Percentiles rank a stretch among this genome's conserved stretches.
Evolutionary conservation across 1,140 invertebrate genomes (phyloP).

Genomic region (Drosophila kurseongensis): DNA sequence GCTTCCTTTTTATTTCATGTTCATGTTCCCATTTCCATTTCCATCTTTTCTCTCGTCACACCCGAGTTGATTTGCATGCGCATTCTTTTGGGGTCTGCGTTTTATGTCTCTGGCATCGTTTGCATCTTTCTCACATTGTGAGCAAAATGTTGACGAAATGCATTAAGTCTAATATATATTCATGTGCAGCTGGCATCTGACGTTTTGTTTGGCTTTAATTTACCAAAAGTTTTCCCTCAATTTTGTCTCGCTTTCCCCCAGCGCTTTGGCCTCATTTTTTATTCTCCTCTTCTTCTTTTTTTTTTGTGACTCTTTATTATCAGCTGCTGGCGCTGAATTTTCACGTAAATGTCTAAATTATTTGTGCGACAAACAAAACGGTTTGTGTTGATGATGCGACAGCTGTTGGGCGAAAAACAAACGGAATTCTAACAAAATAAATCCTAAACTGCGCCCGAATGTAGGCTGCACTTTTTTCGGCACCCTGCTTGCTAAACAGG

Average conservation of each 20-base stretch:
- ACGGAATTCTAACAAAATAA: conserved; percentile 9
- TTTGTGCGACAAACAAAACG: conserved; percentile 57
- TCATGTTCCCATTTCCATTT: conserved; percentile 13
- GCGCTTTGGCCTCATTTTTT: not conserved
- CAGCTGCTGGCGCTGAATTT: conserved; percentile 33
- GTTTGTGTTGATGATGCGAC: conserved; percentile 26
- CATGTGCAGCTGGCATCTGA: conserved; percentile 49
- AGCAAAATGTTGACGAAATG: conserved; percentile 61
- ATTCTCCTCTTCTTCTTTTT: not conserved
- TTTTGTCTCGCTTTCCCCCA: conserved; percentile 15
- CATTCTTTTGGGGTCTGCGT: conserved; percentile 39
- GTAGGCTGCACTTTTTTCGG: conserved; percentile 11
- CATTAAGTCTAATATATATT: conserved; percentile 73
- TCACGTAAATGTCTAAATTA: conserved; percentile 63
- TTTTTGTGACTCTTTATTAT: conserved; percentile 30
- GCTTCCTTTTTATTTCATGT: conserved; percentile 42
- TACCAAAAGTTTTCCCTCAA: conserved; percentile 22
- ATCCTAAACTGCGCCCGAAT: conserved; percentile 14
- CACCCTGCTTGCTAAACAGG: not conserved
- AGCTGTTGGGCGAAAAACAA: conserved; percentile 28
- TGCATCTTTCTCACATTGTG: conserved; percentile 39
- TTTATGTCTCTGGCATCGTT: conserved; percentile 48
- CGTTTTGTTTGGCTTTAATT: conserved; percentile 57
- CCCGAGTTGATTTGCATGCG: conserved; percentile 41
- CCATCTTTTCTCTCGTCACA: conserved; percentile 18